Evolutionary conservation across 1,140 invertebrate genomes (phyloP).

Genomic region (Zelostemma sp.): DNA sequence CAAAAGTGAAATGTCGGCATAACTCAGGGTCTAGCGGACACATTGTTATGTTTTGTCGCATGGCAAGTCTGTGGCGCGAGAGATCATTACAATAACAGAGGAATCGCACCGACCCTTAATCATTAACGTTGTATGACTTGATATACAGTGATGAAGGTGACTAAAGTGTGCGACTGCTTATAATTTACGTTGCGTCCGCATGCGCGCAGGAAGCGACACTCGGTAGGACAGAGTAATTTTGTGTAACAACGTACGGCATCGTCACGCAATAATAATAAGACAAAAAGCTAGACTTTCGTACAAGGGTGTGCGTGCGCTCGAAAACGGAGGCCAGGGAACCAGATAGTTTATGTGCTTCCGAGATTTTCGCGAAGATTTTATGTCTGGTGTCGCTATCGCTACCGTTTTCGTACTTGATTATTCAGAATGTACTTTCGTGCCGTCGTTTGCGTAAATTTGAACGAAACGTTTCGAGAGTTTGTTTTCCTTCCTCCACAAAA

Average conservation of each 20-base stretch:
- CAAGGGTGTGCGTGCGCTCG: not conserved
- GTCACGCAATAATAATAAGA: constrained; percentile 42
- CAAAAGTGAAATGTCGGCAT: constrained; percentile 20
- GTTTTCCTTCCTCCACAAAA: no score
- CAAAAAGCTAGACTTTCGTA: constrained; percentile 2
- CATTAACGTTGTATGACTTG: constrained; percentile 47
- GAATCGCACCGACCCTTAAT: constrained; percentile 29
- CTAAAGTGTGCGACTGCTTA: constrained; percentile 30
- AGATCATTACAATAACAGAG: constrained; percentile 31
- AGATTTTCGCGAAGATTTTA: constrained; percentile 1
- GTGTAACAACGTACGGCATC: constrained; percentile 39
- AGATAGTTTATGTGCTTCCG: not conserved
- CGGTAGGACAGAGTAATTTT: constrained; percentile 41
- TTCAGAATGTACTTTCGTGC: not conserved
- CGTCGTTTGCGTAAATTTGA: no score
- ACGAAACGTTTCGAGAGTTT: no score
- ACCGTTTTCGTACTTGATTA: not conserved
- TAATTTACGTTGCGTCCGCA: constrained; percentile 41
- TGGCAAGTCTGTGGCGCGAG: constrained; percentile 29
- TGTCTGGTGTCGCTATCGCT: not conserved
- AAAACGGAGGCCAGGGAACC: not conserved
- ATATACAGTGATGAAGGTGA: constrained; percentile 28
- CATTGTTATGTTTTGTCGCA: constrained; percentile 26
- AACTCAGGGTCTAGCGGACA: not conserved
- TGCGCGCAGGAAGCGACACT: constrained; percentile 43